Conservation (phyloP, 2,888 invertebrate genomes). For the Drosophila aldrichi region DNA sequence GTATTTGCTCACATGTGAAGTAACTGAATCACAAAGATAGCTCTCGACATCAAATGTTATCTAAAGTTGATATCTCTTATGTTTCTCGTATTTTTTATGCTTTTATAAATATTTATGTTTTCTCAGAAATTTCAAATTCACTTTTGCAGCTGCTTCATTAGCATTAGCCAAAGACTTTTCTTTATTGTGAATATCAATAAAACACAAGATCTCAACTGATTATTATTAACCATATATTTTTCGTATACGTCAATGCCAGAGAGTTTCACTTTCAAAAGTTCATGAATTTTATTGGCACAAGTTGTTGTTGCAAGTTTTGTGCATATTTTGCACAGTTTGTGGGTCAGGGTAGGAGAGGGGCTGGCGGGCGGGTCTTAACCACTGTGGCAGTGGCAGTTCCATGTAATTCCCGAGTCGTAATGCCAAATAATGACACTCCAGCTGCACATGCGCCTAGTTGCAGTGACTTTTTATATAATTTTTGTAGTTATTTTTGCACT, state of each 20-base stretch:
- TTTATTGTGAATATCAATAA: background rate
- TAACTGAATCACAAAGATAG: background rate
- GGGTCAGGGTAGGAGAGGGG: background rate
- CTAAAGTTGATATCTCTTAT: background rate
- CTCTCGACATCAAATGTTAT: background rate
- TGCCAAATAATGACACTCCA: conserved; percentile 57
- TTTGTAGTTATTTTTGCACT: conserved; percentile 8
- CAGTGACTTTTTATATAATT: conserved; percentile 52
- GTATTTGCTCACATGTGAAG: background rate
- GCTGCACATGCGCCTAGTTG: conserved; percentile 43
- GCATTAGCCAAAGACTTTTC: conserved; percentile 15
- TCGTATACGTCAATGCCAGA: conserved; percentile 38
- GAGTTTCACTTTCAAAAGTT: conserved; percentile 75
- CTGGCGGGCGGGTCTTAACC: background rate
- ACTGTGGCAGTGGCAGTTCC: conserved; percentile 32
- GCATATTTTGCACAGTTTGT: conserved; percentile 21
- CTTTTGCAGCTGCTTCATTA: background rate
- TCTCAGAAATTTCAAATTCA: background rate
- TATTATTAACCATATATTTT: conserved; percentile 27
- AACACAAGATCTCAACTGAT: conserved; percentile 17
- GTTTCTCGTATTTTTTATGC: background rate
- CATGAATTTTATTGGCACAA: conserved; percentile 67
- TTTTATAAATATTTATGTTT: background rate
- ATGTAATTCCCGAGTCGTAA: conserved; percentile 43
- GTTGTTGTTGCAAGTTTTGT: conserved; percentile 40